Conservation (phyloP, 2,113 vertebrate species). For the Zapus hudsonius region DNA sequence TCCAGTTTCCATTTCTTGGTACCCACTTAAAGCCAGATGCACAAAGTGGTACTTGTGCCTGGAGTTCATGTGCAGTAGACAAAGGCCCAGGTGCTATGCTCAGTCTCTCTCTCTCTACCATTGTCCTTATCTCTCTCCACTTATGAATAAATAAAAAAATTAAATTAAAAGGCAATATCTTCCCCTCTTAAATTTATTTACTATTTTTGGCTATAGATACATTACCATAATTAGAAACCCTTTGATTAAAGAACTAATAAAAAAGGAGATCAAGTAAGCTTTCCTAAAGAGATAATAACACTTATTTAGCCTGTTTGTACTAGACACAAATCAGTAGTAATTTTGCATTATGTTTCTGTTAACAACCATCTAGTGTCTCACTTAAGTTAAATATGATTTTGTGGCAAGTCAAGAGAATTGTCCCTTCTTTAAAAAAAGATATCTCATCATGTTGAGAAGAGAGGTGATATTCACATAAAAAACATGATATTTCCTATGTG, state of each 20-base stretch:
- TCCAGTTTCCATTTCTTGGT: too few relatives aligned
- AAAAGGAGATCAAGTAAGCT: neutral
- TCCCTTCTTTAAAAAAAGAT: neutral
- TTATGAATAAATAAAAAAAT: too few relatives aligned
- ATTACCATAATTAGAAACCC: neutral
- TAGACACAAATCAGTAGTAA: neutral
- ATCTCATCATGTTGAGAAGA: neutral
- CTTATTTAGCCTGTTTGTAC: neutral
- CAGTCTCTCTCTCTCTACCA: too few relatives aligned
- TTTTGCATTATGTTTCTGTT: neutral
- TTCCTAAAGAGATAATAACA: neutral
- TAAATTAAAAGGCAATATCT: neutral
- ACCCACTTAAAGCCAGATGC: too few relatives aligned
- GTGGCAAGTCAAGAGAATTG: neutral
- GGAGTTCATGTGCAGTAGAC: too few relatives aligned
- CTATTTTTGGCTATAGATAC: too few relatives aligned
- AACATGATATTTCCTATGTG: neutral
- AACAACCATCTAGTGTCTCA: neutral
- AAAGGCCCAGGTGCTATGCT: too few relatives aligned
- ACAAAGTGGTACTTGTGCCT: too few relatives aligned
- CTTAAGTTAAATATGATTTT: neutral
- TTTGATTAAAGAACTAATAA: slow-evolving; percentile 8
- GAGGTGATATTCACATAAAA: neutral
- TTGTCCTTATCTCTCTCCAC: too few relatives aligned
- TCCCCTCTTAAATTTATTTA: neutral